A percentile compares a stretch with the other conserved stretches of the same genome.
These are phyloP conservation scores for Anodontia alba DNA, from an alignment of 2,888 invertebrate genomes.

Conservation along the genomic window DNA sequence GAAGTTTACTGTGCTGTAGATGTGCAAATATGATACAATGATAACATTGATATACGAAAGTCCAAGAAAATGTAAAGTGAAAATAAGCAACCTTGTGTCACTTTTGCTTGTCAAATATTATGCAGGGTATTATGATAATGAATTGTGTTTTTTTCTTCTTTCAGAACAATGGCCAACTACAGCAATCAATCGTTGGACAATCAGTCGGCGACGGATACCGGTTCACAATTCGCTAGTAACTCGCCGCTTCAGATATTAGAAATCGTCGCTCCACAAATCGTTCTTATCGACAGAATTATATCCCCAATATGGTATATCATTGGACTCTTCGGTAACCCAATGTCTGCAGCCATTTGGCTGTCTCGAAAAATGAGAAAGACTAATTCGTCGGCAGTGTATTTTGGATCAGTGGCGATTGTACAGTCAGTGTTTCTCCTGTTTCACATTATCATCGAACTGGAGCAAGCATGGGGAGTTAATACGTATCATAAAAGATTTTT, in stretches of 20 bases:
- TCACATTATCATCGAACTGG: slow-evolving; percentile 81
- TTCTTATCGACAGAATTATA: slow-evolving; percentile 78
- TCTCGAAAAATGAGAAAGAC: slow-evolving; percentile 79
- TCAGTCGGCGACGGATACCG: neutral
- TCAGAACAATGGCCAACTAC: slow-evolving; percentile 13
- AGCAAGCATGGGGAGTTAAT: slow-evolving; percentile 81
- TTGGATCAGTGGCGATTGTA: slow-evolving; percentile 81
- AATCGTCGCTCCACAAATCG: slow-evolving; percentile 68
- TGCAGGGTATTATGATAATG: too few species aligned
- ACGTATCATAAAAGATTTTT: slow-evolving; percentile 68
- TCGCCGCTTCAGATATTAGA: slow-evolving; percentile 45
- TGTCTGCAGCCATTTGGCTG: slow-evolving; percentile 82
- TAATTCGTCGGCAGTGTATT: slow-evolving; percentile 84
- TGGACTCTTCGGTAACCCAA: slow-evolving; percentile 81
- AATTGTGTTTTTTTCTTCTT: neutral
- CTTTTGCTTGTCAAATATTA: too few species aligned
- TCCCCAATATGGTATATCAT: slow-evolving; percentile 83
- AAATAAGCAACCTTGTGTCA: too few species aligned
- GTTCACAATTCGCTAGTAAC: slow-evolving; percentile 30
- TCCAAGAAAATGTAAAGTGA: too few species aligned
- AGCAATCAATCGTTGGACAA: neutral
- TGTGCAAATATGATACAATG: too few species aligned
- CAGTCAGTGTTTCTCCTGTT: slow-evolving; percentile 80
- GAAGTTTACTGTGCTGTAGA: too few species aligned
- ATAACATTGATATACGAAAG: too few species aligned